Percentiles rank a stretch among this genome's conserved stretches.
These are phyloP conservation scores for Rambutsinella grinnellia DNA, from an alignment of 2,888 invertebrate species.

Conservation along the genomic window DNA sequence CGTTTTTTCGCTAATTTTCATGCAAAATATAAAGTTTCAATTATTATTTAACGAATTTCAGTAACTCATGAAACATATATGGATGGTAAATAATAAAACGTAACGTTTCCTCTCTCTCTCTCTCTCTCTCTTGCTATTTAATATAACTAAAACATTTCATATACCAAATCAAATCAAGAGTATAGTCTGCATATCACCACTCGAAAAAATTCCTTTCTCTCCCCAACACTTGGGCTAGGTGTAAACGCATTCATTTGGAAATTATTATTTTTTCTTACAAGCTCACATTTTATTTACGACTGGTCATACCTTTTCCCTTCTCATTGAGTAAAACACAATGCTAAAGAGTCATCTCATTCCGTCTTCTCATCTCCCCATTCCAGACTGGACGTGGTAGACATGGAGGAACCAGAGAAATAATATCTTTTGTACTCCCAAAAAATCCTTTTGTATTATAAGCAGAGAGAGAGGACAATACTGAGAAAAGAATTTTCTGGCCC, in stretches of 20 bases:
- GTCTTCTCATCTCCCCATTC: background rate
- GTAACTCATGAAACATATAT: no score
- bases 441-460: slow-evolving; percentile 7
- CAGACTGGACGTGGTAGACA: slow-evolving; percentile 40
- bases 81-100: no score
- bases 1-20: slow-evolving; percentile 21
- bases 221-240: slow-evolving; percentile 9
- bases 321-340: slow-evolving; percentile 14
- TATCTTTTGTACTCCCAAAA: slow-evolving; percentile 36
- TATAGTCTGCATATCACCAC: background rate
- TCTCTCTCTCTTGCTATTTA: no score
- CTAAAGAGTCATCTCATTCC: slow-evolving; percentile 33
- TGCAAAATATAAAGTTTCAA: no score
- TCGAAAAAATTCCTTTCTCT: background rate
- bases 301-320: no score
- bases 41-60: no score
- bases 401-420: slow-evolving; percentile 41
- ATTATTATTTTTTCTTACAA: no score
- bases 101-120: no score
- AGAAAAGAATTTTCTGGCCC: background rate
- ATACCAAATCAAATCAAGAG: background rate
- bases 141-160: background rate
- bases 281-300: no score
- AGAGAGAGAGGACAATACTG: background rate
- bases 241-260: slow-evolving; percentile 47